Evolutionary conservation across 2,113 vertebrate genomes (phyloP).

Genomic region (Speoplatyrhinus poulsoni): DNA sequence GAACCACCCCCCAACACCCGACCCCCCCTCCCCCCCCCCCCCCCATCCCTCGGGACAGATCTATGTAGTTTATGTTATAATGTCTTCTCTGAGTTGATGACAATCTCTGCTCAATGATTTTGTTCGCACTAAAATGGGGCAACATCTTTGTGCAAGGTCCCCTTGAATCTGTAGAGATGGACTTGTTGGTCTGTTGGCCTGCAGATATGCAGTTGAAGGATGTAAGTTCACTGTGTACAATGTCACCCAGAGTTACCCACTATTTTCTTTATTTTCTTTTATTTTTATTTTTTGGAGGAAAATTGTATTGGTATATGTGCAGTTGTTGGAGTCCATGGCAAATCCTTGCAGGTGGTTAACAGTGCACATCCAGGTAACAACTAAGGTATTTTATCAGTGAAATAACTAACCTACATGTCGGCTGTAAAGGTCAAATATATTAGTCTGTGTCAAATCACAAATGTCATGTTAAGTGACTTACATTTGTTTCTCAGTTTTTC

Average conservation of each 20-base stretch:
- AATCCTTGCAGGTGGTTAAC: too few species aligned
- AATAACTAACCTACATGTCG: too few species aligned
- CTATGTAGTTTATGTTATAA: not conserved
- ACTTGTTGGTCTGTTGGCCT: not conserved
- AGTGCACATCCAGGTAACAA: too few species aligned
- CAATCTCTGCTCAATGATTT: not conserved
- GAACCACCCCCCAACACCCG: fast-evolving
- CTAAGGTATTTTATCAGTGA: too few species aligned
- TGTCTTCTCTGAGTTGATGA: too few species aligned
- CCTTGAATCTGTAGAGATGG: not conserved
- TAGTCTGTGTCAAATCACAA: too few species aligned
- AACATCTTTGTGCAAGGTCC: conserved; percentile 27
- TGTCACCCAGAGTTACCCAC: not conserved
- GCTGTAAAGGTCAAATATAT: too few species aligned
- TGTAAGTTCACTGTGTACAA: conserved; percentile 3
- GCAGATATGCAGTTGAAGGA: not conserved
- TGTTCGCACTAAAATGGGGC: not conserved
- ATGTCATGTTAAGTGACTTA: too few species aligned
- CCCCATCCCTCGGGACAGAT: not conserved
- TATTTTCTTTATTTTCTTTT: not conserved
- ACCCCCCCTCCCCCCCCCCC: too few species aligned
- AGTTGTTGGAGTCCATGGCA: too few species aligned
- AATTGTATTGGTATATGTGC: too few species aligned
- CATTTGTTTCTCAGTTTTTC: too few species aligned
- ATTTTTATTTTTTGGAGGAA: not conserved